phyloP scores from a whole-genome alignment of 1,140 invertebrate species.

The Tetramorium parvispinum region DNA sequence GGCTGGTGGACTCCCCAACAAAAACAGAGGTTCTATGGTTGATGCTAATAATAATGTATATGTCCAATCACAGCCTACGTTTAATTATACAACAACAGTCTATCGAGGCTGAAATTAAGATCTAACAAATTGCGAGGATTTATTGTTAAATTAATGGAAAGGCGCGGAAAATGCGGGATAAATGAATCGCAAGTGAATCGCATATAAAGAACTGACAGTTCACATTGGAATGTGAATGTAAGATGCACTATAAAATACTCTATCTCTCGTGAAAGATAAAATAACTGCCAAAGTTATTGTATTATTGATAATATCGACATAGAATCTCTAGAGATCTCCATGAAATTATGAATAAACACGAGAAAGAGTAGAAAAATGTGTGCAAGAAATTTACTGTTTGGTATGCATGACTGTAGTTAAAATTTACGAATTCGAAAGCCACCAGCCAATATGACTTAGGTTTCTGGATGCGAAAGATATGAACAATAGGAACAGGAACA shows the following conservation, averaged over 20 bases:
- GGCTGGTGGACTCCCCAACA: constrained; percentile 79
- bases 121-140: constrained; percentile 6
- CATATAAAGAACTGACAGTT: background rate
- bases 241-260: background rate
- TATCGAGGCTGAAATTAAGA: constrained; percentile 17
- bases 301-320: constrained; percentile 39
- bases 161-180: background rate
- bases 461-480: constrained; percentile 76
- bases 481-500: constrained; percentile 39
- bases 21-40: constrained; percentile 62
- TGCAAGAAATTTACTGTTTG: constrained; percentile 24
- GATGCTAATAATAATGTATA: constrained; percentile 32
- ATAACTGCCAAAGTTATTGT: constrained; percentile 58
- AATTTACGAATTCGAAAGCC: constrained; percentile 59
- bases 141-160: constrained; percentile 22
- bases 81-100: constrained; percentile 35
- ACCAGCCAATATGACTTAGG: constrained; percentile 81
- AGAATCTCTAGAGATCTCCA: constrained; percentile 51
- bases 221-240: background rate
- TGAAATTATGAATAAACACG: constrained; percentile 17
- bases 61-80: constrained; percentile 16
- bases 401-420: constrained; percentile 29
- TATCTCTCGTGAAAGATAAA: constrained; percentile 39
- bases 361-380: background rate
- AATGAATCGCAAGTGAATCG: background rate